Percentiles rank a stretch among this genome's conserved stretches.
These are phyloP conservation scores for Montifringilla adamsi DNA, from an alignment of 2,113 vertebrate species.

Conservation along the genomic window DNA sequence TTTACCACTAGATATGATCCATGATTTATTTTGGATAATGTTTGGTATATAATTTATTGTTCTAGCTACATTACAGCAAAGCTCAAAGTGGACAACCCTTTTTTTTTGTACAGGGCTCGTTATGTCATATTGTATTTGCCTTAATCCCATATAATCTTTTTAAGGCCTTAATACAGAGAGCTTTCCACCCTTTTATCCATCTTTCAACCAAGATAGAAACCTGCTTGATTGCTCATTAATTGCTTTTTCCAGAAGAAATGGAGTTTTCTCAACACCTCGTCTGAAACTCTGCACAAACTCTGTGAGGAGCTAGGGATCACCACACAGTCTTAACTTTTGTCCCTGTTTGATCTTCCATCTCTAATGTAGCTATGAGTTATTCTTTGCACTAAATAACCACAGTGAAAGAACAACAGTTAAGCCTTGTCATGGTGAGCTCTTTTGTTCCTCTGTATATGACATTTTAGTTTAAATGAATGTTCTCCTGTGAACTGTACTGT, in stretches of 20 bases:
- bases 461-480: not conserved
- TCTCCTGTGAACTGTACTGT: not conserved
- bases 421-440: not conserved
- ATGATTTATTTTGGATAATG: not conserved
- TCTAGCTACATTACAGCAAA: not conserved
- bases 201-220: not conserved
- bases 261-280: not conserved
- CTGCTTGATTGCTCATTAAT: not conserved
- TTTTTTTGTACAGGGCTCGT: not conserved
- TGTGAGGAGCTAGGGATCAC: not conserved
- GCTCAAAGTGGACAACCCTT: not conserved
- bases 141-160: not conserved
- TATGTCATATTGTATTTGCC: not conserved
- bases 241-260: not conserved
- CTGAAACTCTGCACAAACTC: not conserved
- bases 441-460: not conserved
- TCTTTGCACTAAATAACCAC: not conserved
- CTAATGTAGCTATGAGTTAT: not conserved
- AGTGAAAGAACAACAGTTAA: not conserved
- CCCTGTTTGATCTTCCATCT: not conserved
- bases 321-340: not conserved
- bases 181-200: not conserved
- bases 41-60: not conserved
- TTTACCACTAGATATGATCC: not conserved
- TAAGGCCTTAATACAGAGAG: not conserved